Evolutionary conservation across 1,140 invertebrate species (phyloP).

Genomic region (Homarus americanus): DNA sequence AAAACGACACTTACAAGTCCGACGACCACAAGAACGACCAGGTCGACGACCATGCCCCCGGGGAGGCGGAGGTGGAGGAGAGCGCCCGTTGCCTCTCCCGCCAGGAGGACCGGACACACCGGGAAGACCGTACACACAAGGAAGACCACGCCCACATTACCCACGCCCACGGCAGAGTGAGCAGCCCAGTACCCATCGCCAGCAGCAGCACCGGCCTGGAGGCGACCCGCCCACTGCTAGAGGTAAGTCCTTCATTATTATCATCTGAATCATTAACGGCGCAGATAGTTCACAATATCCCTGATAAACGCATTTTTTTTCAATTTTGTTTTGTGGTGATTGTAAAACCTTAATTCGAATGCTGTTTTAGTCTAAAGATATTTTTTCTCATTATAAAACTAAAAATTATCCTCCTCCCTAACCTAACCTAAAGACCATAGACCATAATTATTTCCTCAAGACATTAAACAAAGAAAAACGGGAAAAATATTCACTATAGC

Average conservation of each 20-base stretch:
- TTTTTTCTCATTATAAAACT: too few relatives aligned
- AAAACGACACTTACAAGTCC: slow-evolving; percentile 30
- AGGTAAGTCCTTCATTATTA: slow-evolving; percentile 16
- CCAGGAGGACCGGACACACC: slow-evolving; percentile 21
- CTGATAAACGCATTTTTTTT: too few relatives aligned
- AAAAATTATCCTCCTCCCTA: too few relatives aligned
- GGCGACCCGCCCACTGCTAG: neutral
- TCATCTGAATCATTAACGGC: too few relatives aligned
- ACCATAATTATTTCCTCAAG: too few relatives aligned
- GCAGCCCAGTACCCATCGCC: slow-evolving; percentile 34
- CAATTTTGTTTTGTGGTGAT: too few relatives aligned
- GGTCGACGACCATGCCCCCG: neutral
- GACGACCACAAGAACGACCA: slow-evolving; percentile 30
- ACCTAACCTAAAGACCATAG: too few relatives aligned
- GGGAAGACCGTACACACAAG: slow-evolving; percentile 24
- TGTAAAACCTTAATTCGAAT: too few relatives aligned
- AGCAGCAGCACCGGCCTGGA: slow-evolving; percentile 7
- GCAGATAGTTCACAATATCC: too few relatives aligned
- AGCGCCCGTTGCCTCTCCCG: neutral
- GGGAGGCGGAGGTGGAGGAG: slow-evolving; percentile 53
- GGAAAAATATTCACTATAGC: too few relatives aligned
- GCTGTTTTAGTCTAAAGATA: too few relatives aligned
- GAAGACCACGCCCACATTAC: slow-evolving; percentile 42
- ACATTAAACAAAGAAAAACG: too few relatives aligned
- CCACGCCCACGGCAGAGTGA: slow-evolving; percentile 21